phyloP scores from a whole-genome alignment of 2,113 vertebrate genomes.

The Periophthalmus modestus region DNA sequence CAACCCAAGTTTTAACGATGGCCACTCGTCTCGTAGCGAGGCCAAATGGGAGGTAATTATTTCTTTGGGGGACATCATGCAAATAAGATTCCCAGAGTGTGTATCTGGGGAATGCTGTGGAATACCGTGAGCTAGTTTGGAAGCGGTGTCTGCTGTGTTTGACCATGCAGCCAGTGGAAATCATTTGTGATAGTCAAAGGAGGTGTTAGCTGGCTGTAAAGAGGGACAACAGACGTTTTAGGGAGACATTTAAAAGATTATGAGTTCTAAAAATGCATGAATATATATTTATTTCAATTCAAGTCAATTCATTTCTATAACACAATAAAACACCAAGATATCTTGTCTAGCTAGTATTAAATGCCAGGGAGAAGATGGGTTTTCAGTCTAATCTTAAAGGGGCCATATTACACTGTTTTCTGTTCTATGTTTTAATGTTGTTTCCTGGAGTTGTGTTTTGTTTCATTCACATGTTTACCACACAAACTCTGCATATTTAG shows the following conservation, averaged over 20 bases:
- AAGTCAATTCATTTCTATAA: too few species aligned
- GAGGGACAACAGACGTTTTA: not conserved
- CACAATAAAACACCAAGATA: too few species aligned
- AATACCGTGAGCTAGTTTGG: constrained; percentile 27
- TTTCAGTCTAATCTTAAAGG: too few species aligned
- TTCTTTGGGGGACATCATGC: constrained; percentile 43
- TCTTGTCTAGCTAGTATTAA: too few species aligned
- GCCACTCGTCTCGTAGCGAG: not conserved
- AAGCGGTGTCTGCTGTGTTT: constrained; percentile 12
- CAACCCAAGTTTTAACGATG: not conserved
- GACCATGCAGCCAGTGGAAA: constrained; percentile 32
- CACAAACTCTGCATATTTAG: too few species aligned
- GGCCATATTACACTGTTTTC: too few species aligned
- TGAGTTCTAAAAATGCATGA: not conserved
- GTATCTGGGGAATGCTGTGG: constrained; percentile 32
- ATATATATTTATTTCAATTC: too few species aligned
- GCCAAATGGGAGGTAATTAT: constrained; percentile 47
- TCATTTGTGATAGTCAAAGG: constrained; percentile 24
- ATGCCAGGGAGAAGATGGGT: too few species aligned
- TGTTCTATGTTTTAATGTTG: too few species aligned
- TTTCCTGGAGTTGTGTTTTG: too few species aligned
- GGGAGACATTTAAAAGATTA: not conserved
- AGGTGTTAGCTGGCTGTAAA: constrained; percentile 5
- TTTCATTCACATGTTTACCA: too few species aligned
- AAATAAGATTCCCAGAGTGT: constrained; percentile 31